Percentiles rank a stretch among this genome's conserved stretches.
These are phyloP conservation scores for Calliphora vomitoria DNA, from an alignment of 2,888 invertebrate genomes.

Conservation along the genomic window DNA sequence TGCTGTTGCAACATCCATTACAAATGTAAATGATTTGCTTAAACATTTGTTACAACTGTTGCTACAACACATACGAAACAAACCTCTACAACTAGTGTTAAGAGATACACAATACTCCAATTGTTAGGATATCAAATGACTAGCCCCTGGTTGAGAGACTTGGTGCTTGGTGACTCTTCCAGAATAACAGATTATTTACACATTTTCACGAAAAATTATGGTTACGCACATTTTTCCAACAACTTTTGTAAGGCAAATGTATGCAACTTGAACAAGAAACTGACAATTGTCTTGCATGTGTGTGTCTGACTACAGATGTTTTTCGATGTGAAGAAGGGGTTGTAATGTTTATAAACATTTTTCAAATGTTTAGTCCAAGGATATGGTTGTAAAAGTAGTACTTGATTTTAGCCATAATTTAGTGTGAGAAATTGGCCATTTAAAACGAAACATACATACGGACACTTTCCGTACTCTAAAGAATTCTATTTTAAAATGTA, in stretches of 20 bases:
- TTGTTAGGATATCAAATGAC: slow-evolving; percentile 24
- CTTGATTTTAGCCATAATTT: slow-evolving; percentile 76
- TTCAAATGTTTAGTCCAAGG: slow-evolving; percentile 23
- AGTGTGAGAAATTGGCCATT: slow-evolving; percentile 83
- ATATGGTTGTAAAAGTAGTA: slow-evolving; percentile 17
- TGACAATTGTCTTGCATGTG: slow-evolving; percentile 37
- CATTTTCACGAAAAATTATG: slow-evolving; percentile 70
- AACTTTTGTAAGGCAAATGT: slow-evolving; percentile 27
- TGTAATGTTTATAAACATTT: slow-evolving; percentile 34
- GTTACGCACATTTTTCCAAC: slow-evolving; percentile 68
- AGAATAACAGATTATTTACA: slow-evolving; percentile 69
- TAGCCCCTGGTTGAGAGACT: slow-evolving; percentile 1
- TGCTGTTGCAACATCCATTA: slow-evolving; percentile 64
- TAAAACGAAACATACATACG: slow-evolving; percentile 75
- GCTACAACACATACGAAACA: slow-evolving; percentile 43
- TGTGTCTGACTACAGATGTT: background rate
- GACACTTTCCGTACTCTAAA: slow-evolving; percentile 71
- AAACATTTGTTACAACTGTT: slow-evolving; percentile 73
- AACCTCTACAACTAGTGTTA: background rate
- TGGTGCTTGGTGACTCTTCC: slow-evolving; percentile 13
- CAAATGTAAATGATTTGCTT: slow-evolving; percentile 73
- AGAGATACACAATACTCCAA: slow-evolving; percentile 20
- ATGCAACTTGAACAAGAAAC: background rate
- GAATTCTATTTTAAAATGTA: slow-evolving; percentile 25
- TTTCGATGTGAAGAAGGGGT: background rate